These are phyloP conservation scores for Setipinna tenuifilis DNA, from an alignment of 2,797 vertebrate species.

Conservation along the genomic window DNA sequence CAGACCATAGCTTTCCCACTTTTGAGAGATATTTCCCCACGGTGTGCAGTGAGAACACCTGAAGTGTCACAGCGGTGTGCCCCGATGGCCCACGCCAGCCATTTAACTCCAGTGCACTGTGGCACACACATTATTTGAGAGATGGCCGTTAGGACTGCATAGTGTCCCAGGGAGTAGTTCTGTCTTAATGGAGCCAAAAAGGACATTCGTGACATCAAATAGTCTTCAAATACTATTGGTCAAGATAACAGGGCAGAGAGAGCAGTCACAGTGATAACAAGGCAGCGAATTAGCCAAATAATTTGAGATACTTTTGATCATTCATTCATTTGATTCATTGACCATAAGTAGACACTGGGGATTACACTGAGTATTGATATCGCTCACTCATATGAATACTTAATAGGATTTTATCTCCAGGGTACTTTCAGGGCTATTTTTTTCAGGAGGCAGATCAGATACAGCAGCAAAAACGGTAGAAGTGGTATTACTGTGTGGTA, in stretches of 20 bases:
- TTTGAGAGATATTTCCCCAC: neutral
- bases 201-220: neutral
- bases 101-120: neutral
- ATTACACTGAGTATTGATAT: no score
- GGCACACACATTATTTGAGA: conserved; percentile 1
- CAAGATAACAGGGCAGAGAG: no score
- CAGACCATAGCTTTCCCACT: neutral
- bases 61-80: neutral
- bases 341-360: neutral
- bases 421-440: no score
- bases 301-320: neutral
- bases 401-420: no score
- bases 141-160: neutral
- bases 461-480: no score
- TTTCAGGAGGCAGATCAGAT: no score
- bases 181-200: neutral
- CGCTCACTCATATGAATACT: no score
- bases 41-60: neutral
- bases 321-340: no score
- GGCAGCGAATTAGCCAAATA: neutral
- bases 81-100: neutral
- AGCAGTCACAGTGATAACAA: neutral
- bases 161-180: conserved; percentile 22
- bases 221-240: neutral
- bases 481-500: no score